Evolutionary conservation across 2,113 vertebrate genomes (phyloP), one percentile per base, ranked within the genome.

Genomic region (Pteronura brasiliensis): DNA sequence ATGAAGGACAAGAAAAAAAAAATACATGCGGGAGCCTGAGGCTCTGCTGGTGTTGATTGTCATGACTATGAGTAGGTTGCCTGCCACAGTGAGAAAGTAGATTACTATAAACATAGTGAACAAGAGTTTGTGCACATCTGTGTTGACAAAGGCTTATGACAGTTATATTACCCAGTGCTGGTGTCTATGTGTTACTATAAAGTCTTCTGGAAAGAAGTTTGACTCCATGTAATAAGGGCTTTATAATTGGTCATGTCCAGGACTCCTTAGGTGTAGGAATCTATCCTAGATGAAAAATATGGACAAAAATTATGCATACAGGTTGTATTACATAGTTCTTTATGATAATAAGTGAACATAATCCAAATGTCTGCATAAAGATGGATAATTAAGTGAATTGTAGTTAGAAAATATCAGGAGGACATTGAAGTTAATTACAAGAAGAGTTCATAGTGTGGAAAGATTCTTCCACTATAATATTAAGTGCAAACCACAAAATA

Each of bases 1-100:
- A 96, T n/a, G 5, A 98, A 90, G 25, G 96, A 92, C n/a, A 96
- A 65, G 36, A 96, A 95, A 61, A 96, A 93, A 61, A 15, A 52
- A 52, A 6, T 92, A 96, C 90, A 92, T 88, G 23, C 96, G 96
- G 61, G 83, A 92, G 2, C 29, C 63, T 15, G 90, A 81, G 57
- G 90, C 12, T 59, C 61, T 81, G 80, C 55, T 97, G 29, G 29
- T 76, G 55, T 49, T 39, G 67, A 97, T 39, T 4, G 96, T 97
- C 36, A 95, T 23, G 3, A 67, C 34, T 63, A 94, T 95, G 85
- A 97, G 67, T 1, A 95, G 57, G 76, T 97, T 96, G 42, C 93
- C 76, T 7, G 27, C 18, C 15, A 85, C 5, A 3, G 93, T 94
- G 47, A 97, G 55, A 6, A 93, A 61, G 90, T 93, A 97, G 74